Conservation (phyloP, 1,140 invertebrate genomes). For the Eriocheir sinensis region DNA sequence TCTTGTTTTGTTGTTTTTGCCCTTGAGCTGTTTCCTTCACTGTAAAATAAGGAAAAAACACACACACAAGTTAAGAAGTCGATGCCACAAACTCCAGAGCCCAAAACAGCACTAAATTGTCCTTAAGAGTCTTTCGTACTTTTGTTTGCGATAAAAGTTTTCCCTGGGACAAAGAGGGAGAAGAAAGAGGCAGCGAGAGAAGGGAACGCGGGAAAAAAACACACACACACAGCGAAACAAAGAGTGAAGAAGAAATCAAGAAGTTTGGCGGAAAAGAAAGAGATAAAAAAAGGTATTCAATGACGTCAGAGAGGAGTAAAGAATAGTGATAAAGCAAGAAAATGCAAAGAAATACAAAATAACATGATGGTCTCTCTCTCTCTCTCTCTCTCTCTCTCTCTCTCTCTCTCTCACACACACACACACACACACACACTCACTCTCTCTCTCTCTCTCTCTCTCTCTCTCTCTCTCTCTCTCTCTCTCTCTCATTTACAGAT, state of each 20-base stretch:
- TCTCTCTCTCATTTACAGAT: too few relatives aligned
- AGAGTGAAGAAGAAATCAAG: not conserved
- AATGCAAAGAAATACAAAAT: too few relatives aligned
- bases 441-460: conserved; percentile 4
- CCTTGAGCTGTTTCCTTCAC: too few relatives aligned
- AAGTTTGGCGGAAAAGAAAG: not conserved
- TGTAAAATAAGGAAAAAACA: not conserved
- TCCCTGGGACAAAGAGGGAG: not conserved
- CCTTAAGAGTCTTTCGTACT: not conserved
- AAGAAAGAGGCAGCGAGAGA: not conserved
- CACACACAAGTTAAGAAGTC: not conserved
- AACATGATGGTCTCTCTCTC: too few relatives aligned
- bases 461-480: conserved; percentile 8
- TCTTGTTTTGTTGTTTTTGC: not conserved
- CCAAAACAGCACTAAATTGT: not conserved
- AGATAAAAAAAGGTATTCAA: too few relatives aligned
- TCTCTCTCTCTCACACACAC: too few relatives aligned
- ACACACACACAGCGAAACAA: too few relatives aligned
- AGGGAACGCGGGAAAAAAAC: too few relatives aligned
- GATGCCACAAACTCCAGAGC: not conserved
- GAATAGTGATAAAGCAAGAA: too few relatives aligned
- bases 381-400: too few relatives aligned
- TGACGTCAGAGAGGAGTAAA: too few relatives aligned
- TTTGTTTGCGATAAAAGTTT: conserved; percentile 16
- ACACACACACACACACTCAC: not conserved